Conservation (phyloP, 1,140 invertebrate species). For the Archegozetes longisetosus region DNA sequence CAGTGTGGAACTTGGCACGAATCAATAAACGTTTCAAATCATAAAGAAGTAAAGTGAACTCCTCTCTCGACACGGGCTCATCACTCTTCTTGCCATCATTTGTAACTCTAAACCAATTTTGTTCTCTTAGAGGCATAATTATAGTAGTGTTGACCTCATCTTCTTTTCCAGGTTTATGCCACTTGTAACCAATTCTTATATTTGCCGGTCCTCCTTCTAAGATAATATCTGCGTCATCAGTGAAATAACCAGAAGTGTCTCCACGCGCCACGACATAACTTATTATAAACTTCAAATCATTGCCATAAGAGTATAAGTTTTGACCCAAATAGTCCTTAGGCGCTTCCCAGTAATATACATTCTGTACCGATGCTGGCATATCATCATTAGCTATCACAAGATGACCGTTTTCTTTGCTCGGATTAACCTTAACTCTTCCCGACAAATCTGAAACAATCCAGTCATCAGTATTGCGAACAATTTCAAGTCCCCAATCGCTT, state of each 20-base stretch:
- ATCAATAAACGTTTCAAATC: constrained; percentile 63
- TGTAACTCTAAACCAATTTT: constrained; percentile 51
- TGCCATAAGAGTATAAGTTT: constrained; percentile 58
- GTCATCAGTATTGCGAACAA: constrained; percentile 20
- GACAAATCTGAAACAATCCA: constrained; percentile 31
- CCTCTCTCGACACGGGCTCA: constrained; percentile 44
- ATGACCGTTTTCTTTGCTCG: constrained; percentile 24
- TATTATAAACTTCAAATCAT: constrained; percentile 49
- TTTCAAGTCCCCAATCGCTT: constrained; percentile 26
- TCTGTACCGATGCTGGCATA: constrained; percentile 38
- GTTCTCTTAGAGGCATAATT: constrained; percentile 45
- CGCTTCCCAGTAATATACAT: constrained; percentile 75
- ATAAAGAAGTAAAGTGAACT: constrained; percentile 68
- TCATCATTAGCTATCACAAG: constrained; percentile 38
- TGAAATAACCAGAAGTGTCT: constrained; percentile 67
- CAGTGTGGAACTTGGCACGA: constrained; percentile 77
- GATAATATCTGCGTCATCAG: constrained; percentile 66
- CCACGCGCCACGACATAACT: constrained; percentile 71
- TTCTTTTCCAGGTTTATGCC: constrained; percentile 39
- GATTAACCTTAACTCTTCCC: constrained; percentile 20
- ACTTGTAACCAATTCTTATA: constrained; percentile 45
- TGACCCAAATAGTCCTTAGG: constrained; percentile 43
- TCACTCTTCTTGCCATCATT: constrained; percentile 33
- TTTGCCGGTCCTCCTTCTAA: constrained; percentile 43
- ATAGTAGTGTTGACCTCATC: constrained; percentile 39